Evolutionary conservation across 2,797 vertebrate genomes (phyloP).

Genomic region (Caiman crocodilus): DNA sequence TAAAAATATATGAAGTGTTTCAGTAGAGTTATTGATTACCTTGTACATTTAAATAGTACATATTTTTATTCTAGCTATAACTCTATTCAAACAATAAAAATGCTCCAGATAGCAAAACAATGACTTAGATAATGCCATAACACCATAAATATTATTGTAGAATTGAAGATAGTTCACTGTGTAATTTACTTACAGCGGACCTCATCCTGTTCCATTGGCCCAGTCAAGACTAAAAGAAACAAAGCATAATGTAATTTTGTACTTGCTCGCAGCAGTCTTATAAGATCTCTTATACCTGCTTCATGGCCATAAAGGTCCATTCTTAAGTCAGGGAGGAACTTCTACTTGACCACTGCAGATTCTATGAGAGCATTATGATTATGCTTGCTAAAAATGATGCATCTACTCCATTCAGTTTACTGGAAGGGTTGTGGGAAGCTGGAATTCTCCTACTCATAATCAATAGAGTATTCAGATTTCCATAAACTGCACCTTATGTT

Average conservation of each 20-base stretch:
- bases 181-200: neutral
- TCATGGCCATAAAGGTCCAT: neutral
- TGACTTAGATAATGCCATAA: neutral
- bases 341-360: neutral
- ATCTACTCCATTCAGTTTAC: neutral
- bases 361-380: neutral
- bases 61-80: neutral
- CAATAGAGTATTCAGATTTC: neutral
- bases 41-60: neutral
- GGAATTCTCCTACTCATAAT: neutral
- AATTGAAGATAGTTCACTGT: neutral
- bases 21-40: neutral
- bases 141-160: neutral
- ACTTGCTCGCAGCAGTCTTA: neutral
- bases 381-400: neutral
- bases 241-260: neutral
- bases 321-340: neutral
- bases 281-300: neutral
- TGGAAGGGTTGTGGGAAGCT: neutral
- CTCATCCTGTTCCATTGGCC: too few species aligned
- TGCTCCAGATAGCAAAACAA: neutral
- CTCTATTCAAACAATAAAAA: neutral
- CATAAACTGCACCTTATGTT: rapidly evolving
- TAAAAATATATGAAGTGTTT: neutral
- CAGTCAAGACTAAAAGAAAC: neutral